Conservation (phyloP, 2,113 vertebrate genomes). For the Catagonus wagneri region DNA sequence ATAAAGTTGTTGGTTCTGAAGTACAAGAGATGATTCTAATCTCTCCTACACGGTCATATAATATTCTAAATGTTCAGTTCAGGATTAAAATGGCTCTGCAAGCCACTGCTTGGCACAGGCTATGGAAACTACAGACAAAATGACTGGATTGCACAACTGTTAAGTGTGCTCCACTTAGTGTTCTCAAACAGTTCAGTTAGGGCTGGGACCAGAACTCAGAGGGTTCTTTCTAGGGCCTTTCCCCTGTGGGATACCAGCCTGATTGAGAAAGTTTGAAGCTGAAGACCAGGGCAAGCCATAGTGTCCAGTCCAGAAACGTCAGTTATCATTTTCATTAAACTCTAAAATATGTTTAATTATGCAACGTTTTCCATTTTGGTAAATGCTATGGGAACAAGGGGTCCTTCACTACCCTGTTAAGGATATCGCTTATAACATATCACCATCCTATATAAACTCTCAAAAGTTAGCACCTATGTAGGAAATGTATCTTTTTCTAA, state of each 20-base stretch:
- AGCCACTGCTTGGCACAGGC: constrained; percentile 30
- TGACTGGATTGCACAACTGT: constrained; percentile 24
- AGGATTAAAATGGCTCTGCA: constrained; percentile 53
- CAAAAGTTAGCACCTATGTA: neutral
- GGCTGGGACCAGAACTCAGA: neutral
- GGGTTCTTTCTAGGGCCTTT: constrained; percentile 46
- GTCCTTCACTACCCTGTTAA: neutral
- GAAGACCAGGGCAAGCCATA: neutral
- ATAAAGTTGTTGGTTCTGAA: neutral
- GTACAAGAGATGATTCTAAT: neutral
- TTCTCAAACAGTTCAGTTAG: constrained; percentile 25
- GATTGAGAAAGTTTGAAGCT: constrained; percentile 41
- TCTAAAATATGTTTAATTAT: neutral
- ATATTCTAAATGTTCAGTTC: constrained; percentile 49
- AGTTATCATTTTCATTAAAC: constrained; percentile 23
- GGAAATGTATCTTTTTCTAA: constrained; percentile 3
- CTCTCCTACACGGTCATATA: neutral
- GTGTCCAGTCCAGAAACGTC: neutral
- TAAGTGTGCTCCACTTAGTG: constrained; percentile 48
- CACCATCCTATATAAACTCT: neutral
- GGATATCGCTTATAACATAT: neutral
- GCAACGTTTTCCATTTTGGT: neutral
- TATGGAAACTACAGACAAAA: constrained; percentile 61
- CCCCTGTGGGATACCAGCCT: neutral
- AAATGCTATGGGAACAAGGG: constrained; percentile 10